Evolutionary conservation across 2,888 invertebrate genomes (phyloP), one percentile per base, ranked within the genome.

Genomic region (Platycheirus rosarum): DNA sequence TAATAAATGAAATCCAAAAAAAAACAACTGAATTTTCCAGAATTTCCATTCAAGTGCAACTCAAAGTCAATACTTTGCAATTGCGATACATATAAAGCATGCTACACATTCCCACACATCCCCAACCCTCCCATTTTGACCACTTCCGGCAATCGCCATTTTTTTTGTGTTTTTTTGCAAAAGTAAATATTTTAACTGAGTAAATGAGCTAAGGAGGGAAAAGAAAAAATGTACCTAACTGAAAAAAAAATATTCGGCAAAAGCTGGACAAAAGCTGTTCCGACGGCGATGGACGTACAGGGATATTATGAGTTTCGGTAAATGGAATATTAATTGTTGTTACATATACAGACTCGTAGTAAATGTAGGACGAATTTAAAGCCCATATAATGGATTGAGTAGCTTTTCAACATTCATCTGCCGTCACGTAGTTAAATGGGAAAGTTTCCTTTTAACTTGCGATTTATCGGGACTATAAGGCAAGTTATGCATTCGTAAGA

Each of bases 41-140:
- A 2, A 55, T 62, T 46, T 62, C 11, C 8, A 53, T 53, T 62
- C 26, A 46, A 32, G 46, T 26, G 26, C 44, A 60, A 37, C 51
- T 42, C 16, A 29, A 57, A 68, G 68, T 68, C 49, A 44, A 60
- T 60, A 51, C 11, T 57, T 20, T 14, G n/a, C 11, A 42, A 42
- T 42, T 0, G 11, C n/a, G 26, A 44, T 29, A 32, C 16, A 13
- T 32, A 51, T 26, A 42, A 42, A 40, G 42, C 9, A 60, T 40
- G 26, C 2, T 42, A 26, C 9, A 9, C 26, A 57, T n/a, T n/a
- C n/a, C n/a, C 3, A 57, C 23, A 42, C 3, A 14, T 18, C n/a
- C n/a, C n/a, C 20, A 37, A 20, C 3, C 18, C 20, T 5, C 7
- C 7, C 8, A 37, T 55, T 60, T 29, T 26, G n/a, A 40, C 1